These are phyloP conservation scores for Watsonalla binaria DNA, from an alignment of 2,888 invertebrate species.

Conservation along the genomic window DNA sequence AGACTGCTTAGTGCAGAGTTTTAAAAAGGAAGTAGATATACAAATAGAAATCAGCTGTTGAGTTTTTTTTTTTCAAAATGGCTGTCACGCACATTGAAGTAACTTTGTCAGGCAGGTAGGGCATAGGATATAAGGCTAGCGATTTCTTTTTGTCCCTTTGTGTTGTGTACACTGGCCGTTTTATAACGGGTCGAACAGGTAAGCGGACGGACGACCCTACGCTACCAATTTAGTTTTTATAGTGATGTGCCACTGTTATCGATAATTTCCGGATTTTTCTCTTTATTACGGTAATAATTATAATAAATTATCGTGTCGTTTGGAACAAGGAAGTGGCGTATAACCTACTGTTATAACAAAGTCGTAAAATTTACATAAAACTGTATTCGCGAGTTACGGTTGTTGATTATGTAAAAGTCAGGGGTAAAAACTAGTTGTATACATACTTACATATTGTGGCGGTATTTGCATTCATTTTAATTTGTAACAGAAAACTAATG, in stretches of 20 bases:
- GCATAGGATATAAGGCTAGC: slow-evolving; percentile 5
- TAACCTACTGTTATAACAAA: background rate
- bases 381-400: background rate
- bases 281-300: background rate
- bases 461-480: background rate
- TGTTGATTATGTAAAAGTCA: too few species aligned
- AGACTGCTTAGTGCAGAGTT: background rate
- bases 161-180: slow-evolving; percentile 5
- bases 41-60: slow-evolving; percentile 25
- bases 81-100: background rate
- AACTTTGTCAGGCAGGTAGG: too few species aligned
- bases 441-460: too few species aligned
- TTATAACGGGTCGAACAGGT: slow-evolving; percentile 37
- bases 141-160: slow-evolving; percentile 19
- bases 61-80: slow-evolving; percentile 4
- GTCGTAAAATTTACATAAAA: background rate
- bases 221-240: slow-evolving; percentile 13
- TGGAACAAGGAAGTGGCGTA: background rate
- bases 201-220: slow-evolving; percentile 5
- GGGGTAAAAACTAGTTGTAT: too few species aligned
- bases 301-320: background rate
- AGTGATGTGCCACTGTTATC: slow-evolving; percentile 15
- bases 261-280: slow-evolving; percentile 17
- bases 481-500: too few species aligned
- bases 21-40: background rate